Conservation (phyloP, 2,888 invertebrate species). For the Drosophila subquinaria region DNA sequence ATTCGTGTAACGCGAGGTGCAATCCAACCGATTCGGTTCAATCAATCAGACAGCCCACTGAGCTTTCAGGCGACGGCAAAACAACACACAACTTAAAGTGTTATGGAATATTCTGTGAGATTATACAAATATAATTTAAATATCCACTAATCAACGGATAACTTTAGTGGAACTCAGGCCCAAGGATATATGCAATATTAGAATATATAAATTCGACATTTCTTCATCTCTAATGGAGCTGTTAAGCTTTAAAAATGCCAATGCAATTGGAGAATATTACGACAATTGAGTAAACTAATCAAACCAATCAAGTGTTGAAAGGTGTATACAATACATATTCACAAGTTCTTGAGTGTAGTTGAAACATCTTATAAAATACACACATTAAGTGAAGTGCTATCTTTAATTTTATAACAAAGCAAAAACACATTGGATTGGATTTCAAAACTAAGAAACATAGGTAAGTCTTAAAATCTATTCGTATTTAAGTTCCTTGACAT, state of each 20-base stretch:
- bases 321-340: slow-evolving; percentile 44
- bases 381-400: slow-evolving; percentile 45
- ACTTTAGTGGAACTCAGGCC: slow-evolving; percentile 25
- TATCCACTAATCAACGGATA: slow-evolving; percentile 19
- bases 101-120: slow-evolving; percentile 38
- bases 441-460: slow-evolving; percentile 37
- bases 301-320: slow-evolving; percentile 30
- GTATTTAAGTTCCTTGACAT: not conserved
- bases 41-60: slow-evolving; percentile 31
- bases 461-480: slow-evolving; percentile 38
- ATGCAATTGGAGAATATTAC: slow-evolving; percentile 39
- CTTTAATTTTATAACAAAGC: slow-evolving; percentile 1
- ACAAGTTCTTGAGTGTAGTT: slow-evolving; percentile 32
- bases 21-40: slow-evolving; percentile 42
- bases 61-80: slow-evolving; percentile 19
- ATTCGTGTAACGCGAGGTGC: slow-evolving; percentile 39
- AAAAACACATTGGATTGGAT: slow-evolving; percentile 47
- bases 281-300: slow-evolving; percentile 51
- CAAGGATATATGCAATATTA: slow-evolving; percentile 34
- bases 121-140: not conserved
- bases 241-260: slow-evolving; percentile 36
- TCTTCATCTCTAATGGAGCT: slow-evolving; percentile 10
- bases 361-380: slow-evolving; percentile 57
- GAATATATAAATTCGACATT: slow-evolving; percentile 24
- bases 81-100: slow-evolving; percentile 5